Evolutionary conservation across 2,113 vertebrate genomes (phyloP).

Genomic region (Laticauda colubrina): DNA sequence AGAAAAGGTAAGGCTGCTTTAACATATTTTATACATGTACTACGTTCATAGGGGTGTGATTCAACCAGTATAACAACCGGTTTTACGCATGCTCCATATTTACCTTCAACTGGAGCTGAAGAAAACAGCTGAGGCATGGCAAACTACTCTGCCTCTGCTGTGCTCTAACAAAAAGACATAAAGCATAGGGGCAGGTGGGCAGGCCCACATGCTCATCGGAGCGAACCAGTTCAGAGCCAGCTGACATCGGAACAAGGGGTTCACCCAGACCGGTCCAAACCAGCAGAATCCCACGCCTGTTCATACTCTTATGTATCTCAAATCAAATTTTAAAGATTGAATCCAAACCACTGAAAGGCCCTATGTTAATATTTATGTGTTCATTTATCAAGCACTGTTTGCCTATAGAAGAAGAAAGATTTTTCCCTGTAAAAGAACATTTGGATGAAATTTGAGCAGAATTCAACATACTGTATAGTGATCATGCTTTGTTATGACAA

Average conservation of each 20-base stretch:
- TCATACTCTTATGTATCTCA: background rate
- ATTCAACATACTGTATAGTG: background rate
- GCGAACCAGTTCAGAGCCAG: too few relatives aligned
- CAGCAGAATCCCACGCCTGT: background rate
- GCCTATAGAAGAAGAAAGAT: background rate
- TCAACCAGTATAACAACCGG: too few relatives aligned
- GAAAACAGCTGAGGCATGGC: too few relatives aligned
- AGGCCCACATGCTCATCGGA: too few relatives aligned
- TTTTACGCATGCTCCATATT: too few relatives aligned
- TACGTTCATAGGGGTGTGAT: background rate
- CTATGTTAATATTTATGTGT: background rate
- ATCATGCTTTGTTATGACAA: background rate
- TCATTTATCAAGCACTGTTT: background rate
- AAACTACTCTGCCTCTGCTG: too few relatives aligned
- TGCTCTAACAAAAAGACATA: too few relatives aligned
- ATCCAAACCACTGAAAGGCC: background rate
- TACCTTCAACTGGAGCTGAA: too few relatives aligned
- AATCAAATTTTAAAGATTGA: background rate
- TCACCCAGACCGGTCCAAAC: too few relatives aligned
- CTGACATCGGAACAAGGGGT: too few relatives aligned
- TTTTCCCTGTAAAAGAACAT: background rate
- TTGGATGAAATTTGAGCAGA: background rate
- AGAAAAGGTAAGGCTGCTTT: background rate
- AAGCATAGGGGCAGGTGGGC: too few relatives aligned
- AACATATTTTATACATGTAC: background rate